Conservation (phyloP, 37 sponge, comb jelly and placozoan species). For the Crambe crambe region DNA sequence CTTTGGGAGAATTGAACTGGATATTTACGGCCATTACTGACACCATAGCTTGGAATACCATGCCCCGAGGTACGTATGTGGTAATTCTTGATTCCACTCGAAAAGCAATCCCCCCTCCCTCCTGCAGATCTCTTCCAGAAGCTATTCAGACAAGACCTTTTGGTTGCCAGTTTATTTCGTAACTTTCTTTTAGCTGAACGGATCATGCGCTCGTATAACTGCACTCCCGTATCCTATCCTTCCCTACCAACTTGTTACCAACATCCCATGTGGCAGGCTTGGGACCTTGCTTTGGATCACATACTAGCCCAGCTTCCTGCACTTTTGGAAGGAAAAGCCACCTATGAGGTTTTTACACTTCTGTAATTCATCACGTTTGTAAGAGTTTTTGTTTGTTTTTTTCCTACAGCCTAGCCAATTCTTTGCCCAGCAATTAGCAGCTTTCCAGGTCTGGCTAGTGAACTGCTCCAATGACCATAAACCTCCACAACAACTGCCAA, state of each 20-base stretch:
- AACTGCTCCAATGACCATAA: conserved; percentile 38
- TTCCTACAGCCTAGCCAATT: conserved; percentile 81
- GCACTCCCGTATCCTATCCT: conserved; percentile 87
- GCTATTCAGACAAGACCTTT: conserved; percentile 94
- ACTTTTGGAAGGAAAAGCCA: conserved; percentile 44
- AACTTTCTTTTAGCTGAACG: conserved; percentile 95
- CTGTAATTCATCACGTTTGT: neutral
- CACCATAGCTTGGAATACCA: conserved; percentile 98
- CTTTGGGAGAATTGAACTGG: conserved; percentile 99
- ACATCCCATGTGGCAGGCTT: conserved; percentile 92
- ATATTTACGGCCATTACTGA: conserved; percentile 98
- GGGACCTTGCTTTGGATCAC: conserved; percentile 96
- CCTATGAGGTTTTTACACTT: conserved; percentile 56
- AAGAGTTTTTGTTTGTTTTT: neutral
- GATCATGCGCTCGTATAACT: conserved; percentile 90
- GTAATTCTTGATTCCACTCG: too few species aligned
- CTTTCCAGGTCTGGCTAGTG: conserved; percentile 94
- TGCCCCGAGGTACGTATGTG: conserved; percentile 77
- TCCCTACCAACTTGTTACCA: conserved; percentile 83
- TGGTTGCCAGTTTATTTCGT: conserved; percentile 95
- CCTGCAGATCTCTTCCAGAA: conserved; percentile 83
- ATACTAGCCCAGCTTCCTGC: conserved; percentile 81
- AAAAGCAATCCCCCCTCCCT: neutral
- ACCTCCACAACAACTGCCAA: conserved; percentile 93
- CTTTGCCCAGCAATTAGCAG: conserved; percentile 93